Conservation (phyloP, 2,888 invertebrate genomes). For the Drosophila monieri region DNA sequence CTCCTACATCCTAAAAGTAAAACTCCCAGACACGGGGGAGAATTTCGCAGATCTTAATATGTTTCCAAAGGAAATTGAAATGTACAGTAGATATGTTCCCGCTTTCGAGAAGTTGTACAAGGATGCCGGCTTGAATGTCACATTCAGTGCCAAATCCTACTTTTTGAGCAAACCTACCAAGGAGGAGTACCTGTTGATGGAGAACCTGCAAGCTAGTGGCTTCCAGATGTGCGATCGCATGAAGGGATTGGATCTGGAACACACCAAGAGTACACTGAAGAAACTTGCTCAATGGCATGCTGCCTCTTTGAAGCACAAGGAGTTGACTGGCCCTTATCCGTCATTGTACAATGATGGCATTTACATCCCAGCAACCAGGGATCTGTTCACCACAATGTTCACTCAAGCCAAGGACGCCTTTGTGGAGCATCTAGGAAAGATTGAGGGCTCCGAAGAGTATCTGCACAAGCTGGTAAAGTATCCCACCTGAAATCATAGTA, state of each 20-base stretch:
- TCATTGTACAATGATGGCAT: conserved; percentile 53
- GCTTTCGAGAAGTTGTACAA: conserved; percentile 61
- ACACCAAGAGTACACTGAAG: conserved; percentile 80
- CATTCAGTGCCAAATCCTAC: conserved; percentile 50
- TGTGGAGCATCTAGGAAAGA: conserved; percentile 15
- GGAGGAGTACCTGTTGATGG: conserved; percentile 64
- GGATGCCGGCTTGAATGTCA: conserved; percentile 36
- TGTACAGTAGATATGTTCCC: conserved; percentile 57
- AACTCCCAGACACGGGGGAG: conserved; percentile 20
- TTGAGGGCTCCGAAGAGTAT: conserved; percentile 23
- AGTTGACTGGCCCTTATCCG: conserved; percentile 70
- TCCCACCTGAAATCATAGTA: neutral
- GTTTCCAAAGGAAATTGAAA: conserved; percentile 67
- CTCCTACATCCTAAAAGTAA: conserved; percentile 61
- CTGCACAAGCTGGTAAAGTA: conserved; percentile 16
- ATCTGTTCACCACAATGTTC: conserved; percentile 50
- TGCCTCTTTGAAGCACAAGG: conserved; percentile 83
- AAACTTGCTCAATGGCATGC: conserved; percentile 85
- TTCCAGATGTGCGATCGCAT: conserved; percentile 70
- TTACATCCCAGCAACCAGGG: conserved; percentile 43
- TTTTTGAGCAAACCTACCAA: conserved; percentile 29
- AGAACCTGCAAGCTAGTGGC: conserved; percentile 62
- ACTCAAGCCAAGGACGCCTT: conserved; percentile 35
- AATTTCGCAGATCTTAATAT: conserved; percentile 47
- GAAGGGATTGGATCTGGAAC: conserved; percentile 82